Evolutionary conservation across 2,113 vertebrate genomes (phyloP), one percentile per base, ranked within the genome.

Genomic region (Peromyscus polionotus): DNA sequence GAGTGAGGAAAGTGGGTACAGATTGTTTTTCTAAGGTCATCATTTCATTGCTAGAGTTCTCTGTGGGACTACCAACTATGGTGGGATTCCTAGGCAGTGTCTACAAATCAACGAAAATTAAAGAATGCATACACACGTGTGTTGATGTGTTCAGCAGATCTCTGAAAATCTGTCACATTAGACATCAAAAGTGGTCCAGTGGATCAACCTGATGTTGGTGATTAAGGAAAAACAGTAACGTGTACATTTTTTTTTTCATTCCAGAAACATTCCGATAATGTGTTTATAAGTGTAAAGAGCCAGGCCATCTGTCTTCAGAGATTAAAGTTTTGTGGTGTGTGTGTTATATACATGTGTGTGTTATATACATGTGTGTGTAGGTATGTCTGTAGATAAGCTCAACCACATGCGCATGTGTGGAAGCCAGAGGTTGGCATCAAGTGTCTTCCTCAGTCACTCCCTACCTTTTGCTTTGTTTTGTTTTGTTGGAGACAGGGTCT

Each of bases 91-190:
- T 45, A 63, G 63, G 26, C 24, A 33, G 68, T 10, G 36, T 33
- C 31, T 19, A 13, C n/a, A 72, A 42, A 51, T 88, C 51, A 33
- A 57, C 36, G 3, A 36, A 31, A 83, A 65, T 39, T 42, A 28
- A 51, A 54, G 17, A 4, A 39, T 4, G 36, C 4, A 0, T 5
- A 9, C 31, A 2, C 0, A 6, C 31, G 5, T 16, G 13, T 36
- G 20, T 11, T 5, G 7, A 9, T 16, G 51, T 1, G 6, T 45
- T 33, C 88, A 57, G 5, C 45, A 20, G 54, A 45, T 1, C 33
- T 59, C 54, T 19, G 14, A 33, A 17, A 73, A 42, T 39, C 16
- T 7, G 33, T 61, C 51, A 28, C 0, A 2, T 51, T 7, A 54
- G 68, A 91, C 42, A 45, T 33, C 11, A 24, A n/a, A n/a, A 26